Percentiles rank a stretch among this genome's conserved stretches.
phyloP scores from a whole-genome alignment of 2,113 vertebrate species.

The Alectura lathami region DNA sequence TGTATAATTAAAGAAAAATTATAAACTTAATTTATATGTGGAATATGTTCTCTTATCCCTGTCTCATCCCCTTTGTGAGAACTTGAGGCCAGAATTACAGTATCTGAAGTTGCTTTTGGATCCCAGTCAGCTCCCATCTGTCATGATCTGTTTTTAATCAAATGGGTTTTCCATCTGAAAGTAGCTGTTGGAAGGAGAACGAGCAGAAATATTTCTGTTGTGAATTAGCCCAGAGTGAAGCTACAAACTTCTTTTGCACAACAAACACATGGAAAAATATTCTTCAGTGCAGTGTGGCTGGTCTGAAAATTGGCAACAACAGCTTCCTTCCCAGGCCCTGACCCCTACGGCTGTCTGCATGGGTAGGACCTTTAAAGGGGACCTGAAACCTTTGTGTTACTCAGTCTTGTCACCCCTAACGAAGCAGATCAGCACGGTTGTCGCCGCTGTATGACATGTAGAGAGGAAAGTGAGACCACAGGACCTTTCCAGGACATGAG shows the following conservation, averaged over 20 bases:
- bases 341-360: neutral
- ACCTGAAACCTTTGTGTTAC: neutral
- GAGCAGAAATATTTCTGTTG: constrained; percentile 58
- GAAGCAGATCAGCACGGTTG: neutral
- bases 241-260: constrained; percentile 1
- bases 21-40: neutral
- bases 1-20: neutral
- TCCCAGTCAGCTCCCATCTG: constrained; percentile 50
- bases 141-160: constrained; percentile 52
- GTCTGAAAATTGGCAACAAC: constrained; percentile 25
- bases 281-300: neutral
- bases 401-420: neutral
- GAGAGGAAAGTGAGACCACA: neutral
- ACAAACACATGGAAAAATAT: constrained; percentile 64
- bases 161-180: constrained; percentile 67
- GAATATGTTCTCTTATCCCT: neutral
- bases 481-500: neutral
- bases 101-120: constrained; percentile 58
- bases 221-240: constrained; percentile 48
- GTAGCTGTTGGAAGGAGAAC: constrained; percentile 41
- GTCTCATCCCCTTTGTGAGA: constrained; percentile 40
- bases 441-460: neutral
- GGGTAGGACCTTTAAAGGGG: neutral
- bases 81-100: constrained; percentile 32
- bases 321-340: constrained; percentile 29